Base-by-base conservation (phyloP, 2,113 vertebrate genomes). In the Microcebus jonahi region DNA sequence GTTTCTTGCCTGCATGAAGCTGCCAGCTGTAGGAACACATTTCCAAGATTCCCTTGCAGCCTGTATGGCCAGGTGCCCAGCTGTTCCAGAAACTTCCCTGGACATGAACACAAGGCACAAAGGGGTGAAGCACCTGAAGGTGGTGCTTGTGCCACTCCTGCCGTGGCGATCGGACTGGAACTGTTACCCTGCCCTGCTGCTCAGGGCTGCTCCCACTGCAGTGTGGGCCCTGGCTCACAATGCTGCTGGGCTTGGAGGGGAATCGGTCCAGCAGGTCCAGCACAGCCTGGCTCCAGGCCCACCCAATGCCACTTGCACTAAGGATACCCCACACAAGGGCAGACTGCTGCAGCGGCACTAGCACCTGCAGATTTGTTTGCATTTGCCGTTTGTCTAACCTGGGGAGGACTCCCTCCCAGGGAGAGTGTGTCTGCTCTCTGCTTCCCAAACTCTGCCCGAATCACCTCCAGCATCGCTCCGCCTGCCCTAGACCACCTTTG, bases 91-190 rank as follows among this genome's bases (percentile, higher is more conserved):
- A 50, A 61, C 42, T 34, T 17, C 7, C 20, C 8, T n/a, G 39
- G 59, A 8, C 53, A 36, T 5, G 29, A 63, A 86, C 27, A 76
- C 39, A 45, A 65, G 45, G 29, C 8, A 0, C 8, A 36, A 71
- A 0, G 0, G 48, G 45, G 25, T 1, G 20, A 17, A 18, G 12
- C 0, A 29, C 13, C 70, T 20, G 10, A 4, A 2, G 6, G 14
- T 1, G 14, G 7, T 34, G 2, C 75, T 8, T 11, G 29, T 10
- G 2, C 1, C 23, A 8, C 63, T 90, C 45, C 61, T 39, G 83
- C 67, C 4, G 3, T 21, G 67, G 87, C 2, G 12, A 20, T 1
- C 21, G 50, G 31, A 1, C 21, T 2, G 39, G 18, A 45, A 39
- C 68, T 4, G 29, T 5, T 6, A 6, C 4, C 36, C 59, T 20